Evolutionary conservation across 2,888 invertebrate genomes (phyloP), one percentile per base, ranked within the genome.

Genomic region (Malacosoma neustria): DNA sequence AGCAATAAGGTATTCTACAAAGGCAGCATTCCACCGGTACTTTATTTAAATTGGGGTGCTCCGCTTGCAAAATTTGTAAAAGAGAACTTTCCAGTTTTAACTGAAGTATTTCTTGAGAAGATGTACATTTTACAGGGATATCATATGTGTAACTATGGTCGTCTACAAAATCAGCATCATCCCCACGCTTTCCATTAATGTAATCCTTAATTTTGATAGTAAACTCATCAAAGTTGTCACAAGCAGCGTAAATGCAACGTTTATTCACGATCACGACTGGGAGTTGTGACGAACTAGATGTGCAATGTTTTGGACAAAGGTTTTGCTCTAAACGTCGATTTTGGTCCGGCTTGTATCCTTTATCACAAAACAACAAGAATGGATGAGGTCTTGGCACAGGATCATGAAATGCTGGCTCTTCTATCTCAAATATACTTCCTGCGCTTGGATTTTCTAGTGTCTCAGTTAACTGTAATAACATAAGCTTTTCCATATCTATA

Each of bases 231-330:
- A 79, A 65, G 46, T 79, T 80, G 39, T 84, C 74, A 37, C 84
- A 84, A 13, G 73, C 73, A 1, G 77, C 63, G 43, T 85, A 84
- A 9, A 85, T 62, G 32, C 56, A 74, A 40, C 54, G 59, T 41
- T 80, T 75, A 46, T 84, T 84, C 11, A 84, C 54, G 2, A 84
- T 54, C 9, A 84, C 57, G 1, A 74, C 77, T 1, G 84, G 84
- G 2, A 82, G 41, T 33, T 70, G 71, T 1, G 73, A 68, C 2
- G 71, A 59, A 41, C 68, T 76, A 2, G 73, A 72, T 0, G 67
- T 68, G 36, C 67, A 69, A 46, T 68, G 68, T 42, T 71, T 66
- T 1, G 74, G 72, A 43, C 75, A 81, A 1, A 80, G 57, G 4
- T 60, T 48, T 38, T 61, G 54, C n/a, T 76, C 59, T 3, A 79